Evolutionary conservation across 2,113 vertebrate species (phyloP), one percentile per base, ranked within the genome.

Genomic region (Xiphophorus couchianus): DNA sequence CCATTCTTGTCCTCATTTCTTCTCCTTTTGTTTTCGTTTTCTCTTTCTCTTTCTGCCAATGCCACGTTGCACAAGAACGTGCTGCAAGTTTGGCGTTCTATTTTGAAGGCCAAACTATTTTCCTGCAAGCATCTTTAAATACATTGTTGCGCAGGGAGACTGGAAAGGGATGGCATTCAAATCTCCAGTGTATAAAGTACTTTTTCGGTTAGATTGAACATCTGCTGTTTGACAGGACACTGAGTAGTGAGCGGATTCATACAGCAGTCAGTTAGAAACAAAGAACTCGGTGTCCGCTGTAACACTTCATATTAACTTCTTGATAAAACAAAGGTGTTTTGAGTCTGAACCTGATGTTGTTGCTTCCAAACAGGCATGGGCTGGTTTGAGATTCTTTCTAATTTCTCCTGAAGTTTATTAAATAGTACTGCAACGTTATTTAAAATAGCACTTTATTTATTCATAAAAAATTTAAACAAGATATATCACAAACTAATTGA

Each of bases 1-100:
- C 76, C 71, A 70, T 85, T 86, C 76, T 75, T 80, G 79, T 63
- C 48, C 48, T 66, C 54, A 54, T 62, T 76, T 78, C 75, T 78
- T 73, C 74, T 69, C 31, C 29, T 31, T 60, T n/a, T 51, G 42
- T 62, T 30, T 33, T 60, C 12, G 42, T 62, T 30, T 33, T 60
- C 12, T 27, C 33, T 37, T 51, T 28, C 35, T 48, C 27, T 31
- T 71, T 72, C 12, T 74, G 31, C 33, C 29, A 17, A 29, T 60
- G 42, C 73, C 76, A 65, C 62, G 13, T 78, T 63, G 65, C 62
- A 11, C 0, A 22, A 73, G 66, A 81, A 29, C 67, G 39, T 73
- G 15, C 68, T 60, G 28, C 17, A 9, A 48, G 77, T 76, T 75
- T 37, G 35, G 2, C 33, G 27, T 48, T 84, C 10, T 17, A 30